Evolutionary conservation across 2,113 vertebrate genomes (phyloP), one percentile per base, ranked within the genome.

Genomic region (Marmota monax): DNA sequence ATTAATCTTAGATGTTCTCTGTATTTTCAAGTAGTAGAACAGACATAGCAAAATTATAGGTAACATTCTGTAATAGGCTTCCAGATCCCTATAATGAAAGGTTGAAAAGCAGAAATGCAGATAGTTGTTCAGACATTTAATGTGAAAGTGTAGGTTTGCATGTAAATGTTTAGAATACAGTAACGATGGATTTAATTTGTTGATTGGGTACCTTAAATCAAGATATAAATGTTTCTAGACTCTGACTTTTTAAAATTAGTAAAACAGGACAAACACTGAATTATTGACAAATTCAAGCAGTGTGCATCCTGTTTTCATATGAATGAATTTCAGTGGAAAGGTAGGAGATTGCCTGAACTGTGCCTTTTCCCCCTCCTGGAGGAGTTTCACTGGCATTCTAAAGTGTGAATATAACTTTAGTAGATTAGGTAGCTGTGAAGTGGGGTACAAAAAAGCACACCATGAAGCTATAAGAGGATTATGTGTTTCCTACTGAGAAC

Each of bases 131-230:
- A 48, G 74, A 95, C 9, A 86, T 84, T 82, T 82, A 63, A 20
- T 77, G 58, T 77, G 95, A 88, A 74, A 74, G 45, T 53, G 42
- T 32, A 56, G 69, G 39, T 94, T 86, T 96, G 76, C 51, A 84
- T 25, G 27, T 93, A 53, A 83, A 65, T 87, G 53, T 79, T 84
- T 58, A 23, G 23, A 76, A 20, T 45, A 61, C 12, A 32, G 0
- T 69, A 76, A 79, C 69, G 18, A 48, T 48, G 53, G 77, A n/a
- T 58, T 80, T 83, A 74, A 84, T 84, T 32, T 82, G 42, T 51
- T 93, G 69, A 72, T 84, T 86, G 94, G 34, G 48, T 91, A 45
- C 70, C 13, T 82, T 74, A 78, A 72, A 73, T 76, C 45, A 82
- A 65, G 11, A 45, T 34, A 56, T 18, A 23, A 34, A 22, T 88